phyloP scores from a whole-genome alignment of 2,888 invertebrate species.

The Eubasilissa splendida region DNA sequence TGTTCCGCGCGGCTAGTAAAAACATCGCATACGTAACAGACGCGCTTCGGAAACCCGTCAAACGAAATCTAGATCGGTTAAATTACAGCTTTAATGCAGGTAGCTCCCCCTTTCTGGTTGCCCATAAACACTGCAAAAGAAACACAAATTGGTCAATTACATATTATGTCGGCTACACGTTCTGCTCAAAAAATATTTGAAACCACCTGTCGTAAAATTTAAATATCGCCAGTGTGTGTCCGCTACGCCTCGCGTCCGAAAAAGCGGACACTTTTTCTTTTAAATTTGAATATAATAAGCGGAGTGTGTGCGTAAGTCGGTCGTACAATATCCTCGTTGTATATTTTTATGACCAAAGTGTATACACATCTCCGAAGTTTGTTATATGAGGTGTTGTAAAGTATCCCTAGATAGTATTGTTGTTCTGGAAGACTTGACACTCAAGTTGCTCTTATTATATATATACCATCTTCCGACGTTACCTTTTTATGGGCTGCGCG shows the following conservation, averaged over 20 bases:
- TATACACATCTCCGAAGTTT: slow-evolving; percentile 9
- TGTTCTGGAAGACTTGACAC: slow-evolving; percentile 9
- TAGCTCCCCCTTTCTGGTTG: no score
- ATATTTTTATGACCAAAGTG: background rate
- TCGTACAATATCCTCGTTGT: background rate
- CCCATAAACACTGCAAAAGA: no score
- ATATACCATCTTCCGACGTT: background rate
- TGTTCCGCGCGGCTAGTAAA: no score
- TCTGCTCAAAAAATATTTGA: no score
- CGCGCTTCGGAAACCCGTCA: no score
- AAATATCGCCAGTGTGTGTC: no score
- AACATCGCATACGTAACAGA: no score
- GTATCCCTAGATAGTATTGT: slow-evolving; percentile 2
- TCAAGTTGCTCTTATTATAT: background rate
- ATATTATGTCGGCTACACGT: no score
- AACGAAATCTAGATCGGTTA: no score
- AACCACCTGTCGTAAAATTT: no score
- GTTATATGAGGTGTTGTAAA: slow-evolving; percentile 25
- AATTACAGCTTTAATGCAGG: no score
- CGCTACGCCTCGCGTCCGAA: background rate
- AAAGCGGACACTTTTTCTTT: background rate
- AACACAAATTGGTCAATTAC: no score
- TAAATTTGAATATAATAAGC: slow-evolving; percentile 18
- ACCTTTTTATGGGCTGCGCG: background rate
- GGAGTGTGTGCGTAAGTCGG: background rate